These are phyloP conservation scores for Drepana falcataria DNA, from an alignment of 2,888 invertebrate species.

Conservation along the genomic window DNA sequence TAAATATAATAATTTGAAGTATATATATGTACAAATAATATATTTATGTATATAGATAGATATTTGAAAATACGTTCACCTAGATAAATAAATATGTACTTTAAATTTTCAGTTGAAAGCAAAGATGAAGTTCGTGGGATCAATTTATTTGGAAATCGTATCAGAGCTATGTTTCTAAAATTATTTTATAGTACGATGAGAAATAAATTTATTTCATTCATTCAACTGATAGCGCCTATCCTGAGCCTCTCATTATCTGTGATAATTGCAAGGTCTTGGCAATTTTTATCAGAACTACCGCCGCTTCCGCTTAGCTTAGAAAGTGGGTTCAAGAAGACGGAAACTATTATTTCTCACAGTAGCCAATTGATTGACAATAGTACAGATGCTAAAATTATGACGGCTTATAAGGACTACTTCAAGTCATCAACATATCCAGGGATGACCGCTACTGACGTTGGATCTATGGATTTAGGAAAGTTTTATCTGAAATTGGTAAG, in stretches of 20 bases:
- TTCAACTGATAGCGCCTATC: conserved; percentile 66
- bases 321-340: conserved; percentile 54
- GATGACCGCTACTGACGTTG: conserved; percentile 53
- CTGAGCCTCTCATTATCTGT: conserved; percentile 67
- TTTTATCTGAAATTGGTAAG: conserved; percentile 69
- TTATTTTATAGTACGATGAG: conserved; percentile 57
- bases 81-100: too few relatives aligned
- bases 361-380: conserved; percentile 38
- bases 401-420: conserved; percentile 56
- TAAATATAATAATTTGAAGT: too few relatives aligned
- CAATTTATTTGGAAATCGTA: conserved; percentile 58
- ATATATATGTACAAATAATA: too few relatives aligned
- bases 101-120: conserved; percentile 39
- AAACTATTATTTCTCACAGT: conserved; percentile 51
- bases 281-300: conserved; percentile 67
- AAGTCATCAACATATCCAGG: conserved; percentile 37
- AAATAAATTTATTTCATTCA: conserved; percentile 57
- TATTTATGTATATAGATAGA: too few relatives aligned
- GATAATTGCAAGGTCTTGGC: conserved; percentile 64
- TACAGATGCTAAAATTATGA: conserved; percentile 42
- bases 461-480: conserved; percentile 48
- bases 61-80: too few relatives aligned
- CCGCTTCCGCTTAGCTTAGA: conserved; percentile 58
- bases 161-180: conserved; percentile 69
- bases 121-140: conserved; percentile 61